Conservation (phyloP, 1,140 invertebrate genomes). For the Pteromalus puparum region DNA sequence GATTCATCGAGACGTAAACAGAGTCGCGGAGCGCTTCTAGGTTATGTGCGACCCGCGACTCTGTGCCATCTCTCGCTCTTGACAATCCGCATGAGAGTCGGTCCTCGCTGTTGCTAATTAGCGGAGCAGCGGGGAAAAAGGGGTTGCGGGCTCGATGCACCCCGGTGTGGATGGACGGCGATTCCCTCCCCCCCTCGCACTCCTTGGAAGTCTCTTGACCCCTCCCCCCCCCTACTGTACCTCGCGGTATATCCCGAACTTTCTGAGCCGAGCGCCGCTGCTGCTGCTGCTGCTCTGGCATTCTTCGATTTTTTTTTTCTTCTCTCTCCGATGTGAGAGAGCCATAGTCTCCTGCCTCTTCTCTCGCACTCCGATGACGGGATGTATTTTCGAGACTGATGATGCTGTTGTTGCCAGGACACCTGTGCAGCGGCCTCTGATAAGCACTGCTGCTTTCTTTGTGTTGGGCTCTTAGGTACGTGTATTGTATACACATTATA, state of each 20-base stretch:
- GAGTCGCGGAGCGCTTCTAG: not conserved
- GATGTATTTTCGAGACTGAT: not conserved
- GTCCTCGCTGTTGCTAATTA: too few species aligned
- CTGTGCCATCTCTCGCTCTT: not conserved
- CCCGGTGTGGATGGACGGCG: not conserved
- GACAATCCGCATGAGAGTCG: not conserved
- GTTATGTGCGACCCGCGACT: not conserved
- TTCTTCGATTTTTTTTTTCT: slow-evolving; percentile 11
- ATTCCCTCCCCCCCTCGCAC: not conserved
- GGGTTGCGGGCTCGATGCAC: not conserved
- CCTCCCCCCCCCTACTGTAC: not conserved
- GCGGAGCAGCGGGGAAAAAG: too few species aligned
- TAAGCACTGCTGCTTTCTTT: not conserved
- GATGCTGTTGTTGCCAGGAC: not conserved
- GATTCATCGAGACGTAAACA: not conserved
- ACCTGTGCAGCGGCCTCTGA: not conserved
- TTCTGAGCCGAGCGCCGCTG: slow-evolving; percentile 33
- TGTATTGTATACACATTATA: too few species aligned
- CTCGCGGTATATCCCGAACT: slow-evolving; percentile 43
- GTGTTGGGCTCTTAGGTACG: too few species aligned
- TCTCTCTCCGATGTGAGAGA: not conserved
- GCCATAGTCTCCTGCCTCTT: too few species aligned
- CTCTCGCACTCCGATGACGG: not conserved
- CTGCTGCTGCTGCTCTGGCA: slow-evolving; percentile 1
- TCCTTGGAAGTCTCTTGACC: slow-evolving; percentile 28